These are phyloP conservation scores for Parascotia fuliginaria DNA, from an alignment of 2,888 invertebrate genomes.

Conservation along the genomic window DNA sequence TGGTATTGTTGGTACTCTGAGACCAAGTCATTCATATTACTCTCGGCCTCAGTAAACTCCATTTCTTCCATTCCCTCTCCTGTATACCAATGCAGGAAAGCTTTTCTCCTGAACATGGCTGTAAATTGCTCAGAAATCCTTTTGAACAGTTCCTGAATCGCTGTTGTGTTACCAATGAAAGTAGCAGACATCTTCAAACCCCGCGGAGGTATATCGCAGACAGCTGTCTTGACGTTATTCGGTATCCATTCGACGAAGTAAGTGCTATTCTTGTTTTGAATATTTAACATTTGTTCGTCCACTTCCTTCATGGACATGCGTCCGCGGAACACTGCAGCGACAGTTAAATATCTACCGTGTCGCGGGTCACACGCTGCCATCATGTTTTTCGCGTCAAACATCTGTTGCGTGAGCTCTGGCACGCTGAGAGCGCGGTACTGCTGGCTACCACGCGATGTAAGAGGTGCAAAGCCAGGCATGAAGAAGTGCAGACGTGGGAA, in stretches of 20 bases:
- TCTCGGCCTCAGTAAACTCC: conserved; percentile 98
- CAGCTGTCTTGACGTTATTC: conserved; percentile 92
- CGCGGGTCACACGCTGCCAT: conserved; percentile 97
- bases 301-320: conserved; percentile 98
- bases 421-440: conserved; percentile 95
- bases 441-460: conserved; percentile 93
- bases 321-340: conserved; percentile 95
- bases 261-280: conserved; percentile 91
- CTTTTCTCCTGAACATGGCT: conserved; percentile 97
- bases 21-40: conserved; percentile 96
- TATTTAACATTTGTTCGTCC: conserved; percentile 92
- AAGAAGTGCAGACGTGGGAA: conserved; percentile 89
- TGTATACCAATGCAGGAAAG: conserved; percentile 98
- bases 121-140: conserved; percentile 94
- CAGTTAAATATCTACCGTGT: conserved; percentile 95
- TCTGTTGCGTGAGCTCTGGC: conserved; percentile 94
- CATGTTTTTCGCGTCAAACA: conserved; percentile 98
- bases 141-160: conserved; percentile 95
- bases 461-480: conserved; percentile 87
- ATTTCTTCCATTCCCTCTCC: conserved; percentile 98
- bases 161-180: conserved; percentile 94
- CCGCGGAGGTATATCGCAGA: conserved; percentile 91
- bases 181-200: conserved; percentile 94
- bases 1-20: conserved; percentile 97
- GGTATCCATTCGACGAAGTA: conserved; percentile 94